These are phyloP conservation scores for Mythimna albipuncta DNA, from an alignment of 2,888 invertebrate genomes.

Conservation along the genomic window DNA sequence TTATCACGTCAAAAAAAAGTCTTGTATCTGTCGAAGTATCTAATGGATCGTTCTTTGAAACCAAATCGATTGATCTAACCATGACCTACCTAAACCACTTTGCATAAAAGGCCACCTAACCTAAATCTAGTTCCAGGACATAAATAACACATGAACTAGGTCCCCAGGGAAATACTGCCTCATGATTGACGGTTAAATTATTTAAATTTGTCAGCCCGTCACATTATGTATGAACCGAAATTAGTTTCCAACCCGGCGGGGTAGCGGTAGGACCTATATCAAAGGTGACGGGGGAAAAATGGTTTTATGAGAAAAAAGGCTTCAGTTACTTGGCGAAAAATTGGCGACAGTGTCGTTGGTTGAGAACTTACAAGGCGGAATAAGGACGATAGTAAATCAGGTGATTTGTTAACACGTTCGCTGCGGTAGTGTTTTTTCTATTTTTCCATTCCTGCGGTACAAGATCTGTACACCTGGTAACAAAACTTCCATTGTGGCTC, in stretches of 20 bases:
- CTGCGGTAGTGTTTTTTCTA: no score
- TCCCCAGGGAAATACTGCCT: constrained; percentile 32
- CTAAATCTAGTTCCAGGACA: constrained; percentile 14
- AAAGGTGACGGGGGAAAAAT: not conserved
- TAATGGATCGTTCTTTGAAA: no score
- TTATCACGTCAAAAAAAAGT: no score
- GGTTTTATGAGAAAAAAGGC: constrained; percentile 3
- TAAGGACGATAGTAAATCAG: no score
- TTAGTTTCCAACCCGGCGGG: constrained; percentile 37
- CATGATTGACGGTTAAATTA: constrained; percentile 30
- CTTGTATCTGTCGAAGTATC: no score
- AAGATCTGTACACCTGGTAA: no score
- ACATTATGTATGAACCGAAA: constrained; percentile 35
- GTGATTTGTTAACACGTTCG: no score
- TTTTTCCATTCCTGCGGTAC: no score
- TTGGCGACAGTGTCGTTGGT: not conserved
- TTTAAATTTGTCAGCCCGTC: constrained; percentile 42
- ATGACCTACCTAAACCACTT: not conserved
- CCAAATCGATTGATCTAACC: not conserved
- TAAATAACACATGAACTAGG: constrained; percentile 25
- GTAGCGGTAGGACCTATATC: constrained; percentile 29
- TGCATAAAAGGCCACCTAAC: not conserved
- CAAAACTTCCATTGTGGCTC: no score
- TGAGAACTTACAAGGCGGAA: not conserved
- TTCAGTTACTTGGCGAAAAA: constrained; percentile 8